phyloP scores from a whole-genome alignment of 2,113 vertebrate species.

The Ceuthmochares aereus region DNA sequence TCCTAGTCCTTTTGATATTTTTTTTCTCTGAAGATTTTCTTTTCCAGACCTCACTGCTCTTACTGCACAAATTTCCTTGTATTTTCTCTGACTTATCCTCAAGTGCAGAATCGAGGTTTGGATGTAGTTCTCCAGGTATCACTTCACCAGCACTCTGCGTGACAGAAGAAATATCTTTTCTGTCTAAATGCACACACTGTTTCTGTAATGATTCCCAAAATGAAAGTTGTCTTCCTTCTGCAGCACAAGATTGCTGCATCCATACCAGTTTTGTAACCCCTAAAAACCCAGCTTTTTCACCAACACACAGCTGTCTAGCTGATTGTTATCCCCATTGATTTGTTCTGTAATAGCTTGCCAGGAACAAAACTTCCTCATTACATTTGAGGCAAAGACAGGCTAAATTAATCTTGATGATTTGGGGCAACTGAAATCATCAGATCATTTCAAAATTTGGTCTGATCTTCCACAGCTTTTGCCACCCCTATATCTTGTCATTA shows the following conservation, averaged over 20 bases:
- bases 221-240: conserved; percentile 10
- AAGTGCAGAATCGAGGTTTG: background rate
- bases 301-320: conserved; percentile 1
- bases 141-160: background rate
- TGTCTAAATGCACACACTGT: background rate
- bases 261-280: background rate
- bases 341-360: conserved; percentile 17
- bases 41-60: background rate
- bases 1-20: background rate
- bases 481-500: background rate
- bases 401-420: conserved; percentile 23
- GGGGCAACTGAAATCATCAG: background rate
- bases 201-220: background rate
- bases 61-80: background rate
- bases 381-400: background rate
- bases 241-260: background rate
- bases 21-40: background rate
- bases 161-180: background rate
- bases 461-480: background rate
- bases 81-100: background rate
- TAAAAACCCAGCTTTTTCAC: background rate
- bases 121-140: background rate
- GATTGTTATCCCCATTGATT: conserved; percentile 43
- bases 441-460: conserved; percentile 5
- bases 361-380: background rate